A percentile compares a stretch with the other conserved stretches of the same genome.
These are phyloP conservation scores for Trichogramma pretiosum DNA, from an alignment of 1,140 invertebrate genomes.

Conservation along the genomic window DNA sequence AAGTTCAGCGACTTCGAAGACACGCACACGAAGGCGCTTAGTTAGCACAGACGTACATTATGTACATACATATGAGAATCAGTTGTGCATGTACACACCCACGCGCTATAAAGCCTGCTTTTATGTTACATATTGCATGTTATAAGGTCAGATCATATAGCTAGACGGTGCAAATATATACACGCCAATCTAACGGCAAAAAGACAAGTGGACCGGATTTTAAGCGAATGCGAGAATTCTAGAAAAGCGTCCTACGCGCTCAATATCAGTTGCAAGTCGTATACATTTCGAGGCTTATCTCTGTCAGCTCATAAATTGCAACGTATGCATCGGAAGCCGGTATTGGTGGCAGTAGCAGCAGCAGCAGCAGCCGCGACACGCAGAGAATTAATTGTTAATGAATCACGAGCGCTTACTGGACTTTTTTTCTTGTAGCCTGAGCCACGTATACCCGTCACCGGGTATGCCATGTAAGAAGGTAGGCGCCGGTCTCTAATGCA, in stretches of 20 bases:
- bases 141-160: too few species aligned
- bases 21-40: background rate
- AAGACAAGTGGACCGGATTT: constrained; percentile 34
- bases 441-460: background rate
- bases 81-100: too few species aligned
- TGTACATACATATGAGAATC: too few species aligned
- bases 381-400: background rate
- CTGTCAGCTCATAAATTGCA: constrained; percentile 2
- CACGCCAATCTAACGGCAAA: constrained; percentile 22
- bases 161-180: too few species aligned
- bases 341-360: too few species aligned
- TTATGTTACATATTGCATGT: too few species aligned
- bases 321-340: too few species aligned
- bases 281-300: constrained; percentile 8
- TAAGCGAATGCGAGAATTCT: constrained; percentile 23
- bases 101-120: background rate
- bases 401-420: background rate
- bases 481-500: too few species aligned
- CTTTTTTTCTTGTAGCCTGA: background rate
- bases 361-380: too few species aligned
- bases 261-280: too few species aligned
- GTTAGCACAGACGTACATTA: background rate
- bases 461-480: background rate
- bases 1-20: constrained; percentile 41
- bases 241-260: constrained; percentile 21